Evolutionary conservation across 1,140 invertebrate genomes (phyloP).

Genomic region (Ceratina calcarata): DNA sequence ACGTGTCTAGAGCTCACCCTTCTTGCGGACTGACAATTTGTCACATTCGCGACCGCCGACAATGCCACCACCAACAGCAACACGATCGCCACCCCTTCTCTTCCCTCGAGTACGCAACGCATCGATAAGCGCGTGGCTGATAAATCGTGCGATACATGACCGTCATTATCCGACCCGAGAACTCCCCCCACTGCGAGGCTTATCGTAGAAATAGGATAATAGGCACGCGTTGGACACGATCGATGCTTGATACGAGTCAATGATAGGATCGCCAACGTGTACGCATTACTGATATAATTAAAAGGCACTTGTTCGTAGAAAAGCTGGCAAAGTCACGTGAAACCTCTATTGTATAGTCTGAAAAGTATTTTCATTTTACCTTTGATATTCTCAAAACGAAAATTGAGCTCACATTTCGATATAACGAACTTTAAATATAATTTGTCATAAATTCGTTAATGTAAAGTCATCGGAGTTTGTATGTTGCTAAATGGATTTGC

Average conservation of each 20-base stretch:
- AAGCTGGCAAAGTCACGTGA: neutral
- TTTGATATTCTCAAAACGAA: too few species aligned
- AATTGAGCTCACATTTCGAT: too few species aligned
- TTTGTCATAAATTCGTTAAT: too few species aligned
- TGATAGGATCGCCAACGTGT: neutral
- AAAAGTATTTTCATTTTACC: too few species aligned
- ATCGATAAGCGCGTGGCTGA: constrained; percentile 73
- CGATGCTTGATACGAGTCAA: neutral
- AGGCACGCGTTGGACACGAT: constrained; percentile 28
- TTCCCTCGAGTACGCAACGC: constrained; percentile 31
- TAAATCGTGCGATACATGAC: constrained; percentile 76
- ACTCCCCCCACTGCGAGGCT: constrained; percentile 8
- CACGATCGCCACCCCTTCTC: constrained; percentile 16
- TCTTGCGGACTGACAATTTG: constrained; percentile 71
- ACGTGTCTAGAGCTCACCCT: constrained; percentile 68
- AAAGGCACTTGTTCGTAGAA: neutral
- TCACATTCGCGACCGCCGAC: constrained; percentile 68
- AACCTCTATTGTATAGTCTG: too few species aligned
- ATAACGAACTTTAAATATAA: too few species aligned
- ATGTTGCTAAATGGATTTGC: too few species aligned
- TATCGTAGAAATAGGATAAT: constrained; percentile 45
- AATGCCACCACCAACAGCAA: constrained; percentile 19
- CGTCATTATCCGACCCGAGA: constrained; percentile 67
- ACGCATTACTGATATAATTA: neutral
- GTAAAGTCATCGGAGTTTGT: too few species aligned